Base-by-base conservation (phyloP, 2,113 vertebrate species). In the Brachyhypopomus occidentalis region DNA sequence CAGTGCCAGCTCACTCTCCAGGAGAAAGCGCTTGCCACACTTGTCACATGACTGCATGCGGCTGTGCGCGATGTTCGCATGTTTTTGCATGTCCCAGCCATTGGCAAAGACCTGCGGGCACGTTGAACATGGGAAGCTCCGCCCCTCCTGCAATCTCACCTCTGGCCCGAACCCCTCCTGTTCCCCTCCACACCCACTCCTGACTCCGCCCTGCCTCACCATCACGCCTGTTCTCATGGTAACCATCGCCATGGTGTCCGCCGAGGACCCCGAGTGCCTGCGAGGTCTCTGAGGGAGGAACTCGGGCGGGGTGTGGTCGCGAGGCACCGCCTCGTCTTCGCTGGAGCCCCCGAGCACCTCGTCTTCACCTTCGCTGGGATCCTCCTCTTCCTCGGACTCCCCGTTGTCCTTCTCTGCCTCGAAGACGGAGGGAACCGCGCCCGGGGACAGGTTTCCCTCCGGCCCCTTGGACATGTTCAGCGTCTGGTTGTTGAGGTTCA, bases 81-180 rank as follows among this genome's bases (percentile, higher is more conserved):
- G 95, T 72, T 96, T 95, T 88, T 96, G 94, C 92, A 96, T 89
- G 88, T 95, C 95, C 95, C 95, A 96, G 88, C 95, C 94, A 90
- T 95, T 96, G 90, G 95, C 95, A 90, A 96, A 96, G 9, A 95
- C 92, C 0, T 94, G 91, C 0, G 95, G 95, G 45, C 95, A 96
- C 84, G 94, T 95, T 83, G 94, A 92, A 87, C 95, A 96, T 0
- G 94, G 91, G 52, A 95, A 95, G 78, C 94, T 93, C 84, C 93
- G 94, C 80, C 94, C 95, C 87, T 94, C 95, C 84, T 95, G 94
- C 84, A 95, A 88, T 86, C 94, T 95, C 72, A 92, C 92, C 87
- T 94, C 94, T 87, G 92, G 92, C 58, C 93, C 93, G 52, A 94
- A 87, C 38, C 92, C 85, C 0, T 77, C 84, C 27, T 66, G 38